Conservation (phyloP, 64 coral and sea anemone species). For the Porites australiensis region DNA sequence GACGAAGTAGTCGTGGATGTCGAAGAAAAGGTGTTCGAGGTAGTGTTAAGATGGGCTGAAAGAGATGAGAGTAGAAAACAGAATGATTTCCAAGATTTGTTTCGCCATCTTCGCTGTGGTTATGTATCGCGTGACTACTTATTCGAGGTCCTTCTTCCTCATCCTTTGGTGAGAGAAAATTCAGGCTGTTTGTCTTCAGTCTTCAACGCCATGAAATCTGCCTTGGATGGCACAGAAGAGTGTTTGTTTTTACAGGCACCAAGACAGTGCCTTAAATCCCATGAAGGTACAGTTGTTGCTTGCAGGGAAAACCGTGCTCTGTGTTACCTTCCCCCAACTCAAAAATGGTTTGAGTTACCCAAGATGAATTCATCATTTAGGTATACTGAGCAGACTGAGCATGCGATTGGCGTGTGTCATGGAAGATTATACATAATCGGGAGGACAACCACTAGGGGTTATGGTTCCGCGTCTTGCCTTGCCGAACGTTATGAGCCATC, state of each 20-base stretch:
- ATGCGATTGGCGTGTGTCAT: constrained; percentile 21
- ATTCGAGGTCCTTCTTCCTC: constrained; percentile 34
- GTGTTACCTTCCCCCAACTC: constrained; percentile 18
- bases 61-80: not conserved
- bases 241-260: constrained; percentile 22
- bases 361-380: not conserved
- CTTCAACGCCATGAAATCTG: constrained; percentile 36
- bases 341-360: not conserved
- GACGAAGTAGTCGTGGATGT: constrained; percentile 14
- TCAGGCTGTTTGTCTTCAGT: constrained; percentile 11
- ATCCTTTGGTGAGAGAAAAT: constrained; percentile 43
- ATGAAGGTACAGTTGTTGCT: constrained; percentile 45
- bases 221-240: constrained; percentile 37
- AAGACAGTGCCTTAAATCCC: constrained; percentile 52
- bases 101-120: constrained; percentile 25
- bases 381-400: too few relatives aligned
- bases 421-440: constrained; percentile 44
- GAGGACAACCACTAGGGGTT: not conserved
- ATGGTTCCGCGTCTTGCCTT: not conserved
- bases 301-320: constrained; percentile 34
- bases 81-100: constrained; percentile 16
- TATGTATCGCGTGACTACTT: constrained; percentile 40
- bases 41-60: constrained; percentile 25
- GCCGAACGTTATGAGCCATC: constrained; percentile 63
- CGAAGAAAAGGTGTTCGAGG: constrained; percentile 44